A percentile compares a stretch with the other conserved stretches of the same genome.
phyloP scores from a whole-genome alignment of 2,888 invertebrate genomes.

The Eilema depressum region DNA sequence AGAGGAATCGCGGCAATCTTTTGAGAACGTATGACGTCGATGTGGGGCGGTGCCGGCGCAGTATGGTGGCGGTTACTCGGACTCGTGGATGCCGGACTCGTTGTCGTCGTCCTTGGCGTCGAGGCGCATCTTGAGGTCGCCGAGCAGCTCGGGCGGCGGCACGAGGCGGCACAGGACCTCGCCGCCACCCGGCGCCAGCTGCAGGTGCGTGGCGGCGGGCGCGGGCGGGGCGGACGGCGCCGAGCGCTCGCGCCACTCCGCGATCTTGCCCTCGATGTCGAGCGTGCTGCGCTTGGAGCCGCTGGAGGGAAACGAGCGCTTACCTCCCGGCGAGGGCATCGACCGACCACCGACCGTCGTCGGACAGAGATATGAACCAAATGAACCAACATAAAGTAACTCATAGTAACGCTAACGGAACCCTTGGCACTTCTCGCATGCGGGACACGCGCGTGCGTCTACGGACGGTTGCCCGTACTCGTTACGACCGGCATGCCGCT shows the following conservation, averaged over 20 bases:
- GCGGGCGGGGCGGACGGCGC: slow-evolving; percentile 50
- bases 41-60: slow-evolving; percentile 7
- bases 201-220: slow-evolving; percentile 38
- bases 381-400: slow-evolving; percentile 47
- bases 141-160: slow-evolving; percentile 74
- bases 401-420: slow-evolving; percentile 39
- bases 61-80: slow-evolving; percentile 64
- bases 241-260: slow-evolving; percentile 77
- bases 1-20: slow-evolving; percentile 3
- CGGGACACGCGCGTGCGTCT: slow-evolving; percentile 27
- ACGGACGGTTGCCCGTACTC: background rate
- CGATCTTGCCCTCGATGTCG: slow-evolving; percentile 85
- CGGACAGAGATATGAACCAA: slow-evolving; percentile 46
- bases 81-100: slow-evolving; percentile 82
- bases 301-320: slow-evolving; percentile 52
- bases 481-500: slow-evolving; percentile 35
- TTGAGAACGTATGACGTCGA: background rate
- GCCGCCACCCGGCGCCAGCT: slow-evolving; percentile 35
- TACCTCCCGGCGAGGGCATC: slow-evolving; percentile 24
- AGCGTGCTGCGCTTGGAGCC: slow-evolving; percentile 84
- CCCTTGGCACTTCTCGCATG: slow-evolving; percentile 41
- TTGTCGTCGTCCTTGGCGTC: slow-evolving; percentile 82
- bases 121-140: slow-evolving; percentile 79
- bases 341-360: slow-evolving; percentile 32
- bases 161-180: slow-evolving; percentile 77